These are phyloP conservation scores for Turritopsis dohrnii DNA, from an alignment of 30 jellyfish, hydroid and myxozoan species.

Conservation along the genomic window DNA sequence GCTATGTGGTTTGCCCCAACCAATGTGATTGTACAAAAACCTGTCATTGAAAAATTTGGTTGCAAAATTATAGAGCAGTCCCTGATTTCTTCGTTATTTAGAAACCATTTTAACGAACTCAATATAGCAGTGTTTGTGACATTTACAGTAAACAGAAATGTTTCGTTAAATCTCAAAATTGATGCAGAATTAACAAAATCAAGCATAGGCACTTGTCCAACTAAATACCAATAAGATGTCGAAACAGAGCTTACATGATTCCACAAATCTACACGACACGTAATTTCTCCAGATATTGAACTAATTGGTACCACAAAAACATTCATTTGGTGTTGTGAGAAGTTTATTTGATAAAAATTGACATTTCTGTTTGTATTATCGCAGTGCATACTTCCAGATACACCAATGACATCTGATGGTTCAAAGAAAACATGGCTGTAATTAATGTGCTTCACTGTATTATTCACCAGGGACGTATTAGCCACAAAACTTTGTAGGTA, in stretches of 20 bases:
- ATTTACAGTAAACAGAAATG: background rate
- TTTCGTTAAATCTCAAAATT: background rate
- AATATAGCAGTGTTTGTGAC: background rate
- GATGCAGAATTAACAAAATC: background rate
- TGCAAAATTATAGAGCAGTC: background rate
- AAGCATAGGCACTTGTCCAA: background rate
- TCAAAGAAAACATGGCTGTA: background rate
- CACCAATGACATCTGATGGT: constrained; percentile 3
- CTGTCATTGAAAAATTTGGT: background rate
- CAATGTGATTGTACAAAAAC: background rate
- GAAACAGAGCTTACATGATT: background rate
- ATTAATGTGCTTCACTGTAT: background rate
- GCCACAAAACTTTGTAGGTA: background rate
- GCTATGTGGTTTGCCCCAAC: background rate
- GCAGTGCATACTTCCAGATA: background rate
- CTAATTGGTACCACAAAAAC: background rate
- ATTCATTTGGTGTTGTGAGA: background rate
- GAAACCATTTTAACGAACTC: background rate
- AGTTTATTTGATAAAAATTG: background rate
- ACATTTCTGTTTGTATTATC: background rate
- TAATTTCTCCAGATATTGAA: background rate
- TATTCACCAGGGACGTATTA: background rate
- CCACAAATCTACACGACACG: background rate
- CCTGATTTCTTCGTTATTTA: background rate
- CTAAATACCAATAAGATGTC: background rate